phyloP scores from a whole-genome alignment of 2,797 vertebrate genomes.

The Lutjanus argentimaculatus region DNA sequence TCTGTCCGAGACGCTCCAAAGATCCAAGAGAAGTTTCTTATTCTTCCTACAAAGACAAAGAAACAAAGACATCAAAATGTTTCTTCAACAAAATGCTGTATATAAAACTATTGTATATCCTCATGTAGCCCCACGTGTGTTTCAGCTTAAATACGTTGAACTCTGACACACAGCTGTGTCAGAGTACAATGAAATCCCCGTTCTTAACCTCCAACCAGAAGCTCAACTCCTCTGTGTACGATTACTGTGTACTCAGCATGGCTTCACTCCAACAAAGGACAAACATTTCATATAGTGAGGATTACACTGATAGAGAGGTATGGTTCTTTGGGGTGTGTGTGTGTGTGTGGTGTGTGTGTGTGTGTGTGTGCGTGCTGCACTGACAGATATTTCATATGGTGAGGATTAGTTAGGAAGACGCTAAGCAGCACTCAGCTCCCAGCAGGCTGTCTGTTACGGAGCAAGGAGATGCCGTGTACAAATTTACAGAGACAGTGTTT shows the following conservation, averaged over 20 bases:
- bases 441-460: constrained; percentile 51
- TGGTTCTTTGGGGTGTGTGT: constrained; percentile 13
- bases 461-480: constrained; percentile 26
- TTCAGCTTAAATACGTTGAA: constrained; percentile 4
- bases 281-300: constrained; percentile 81
- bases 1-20: constrained; percentile 81
- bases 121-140: background rate
- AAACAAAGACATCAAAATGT: constrained; percentile 23
- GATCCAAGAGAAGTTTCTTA: constrained; percentile 78
- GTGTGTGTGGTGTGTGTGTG: constrained; percentile 30
- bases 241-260: constrained; percentile 52
- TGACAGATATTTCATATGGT: constrained; percentile 69
- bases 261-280: constrained; percentile 56
- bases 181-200: constrained; percentile 32
- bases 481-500: constrained; percentile 41
- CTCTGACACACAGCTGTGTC: constrained; percentile 16
- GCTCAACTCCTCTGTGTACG: constrained; percentile 44
- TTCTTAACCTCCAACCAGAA: constrained; percentile 44
- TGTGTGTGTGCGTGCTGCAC: background rate
- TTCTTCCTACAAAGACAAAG: constrained; percentile 74
- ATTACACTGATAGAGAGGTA: constrained; percentile 66
- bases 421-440: constrained; percentile 60
- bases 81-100: constrained; percentile 5
- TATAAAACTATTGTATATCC: background rate
- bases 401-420: constrained; percentile 64